phyloP scores from a whole-genome alignment of 2,888 invertebrate species.

The Diachrysia chrysitis region DNA sequence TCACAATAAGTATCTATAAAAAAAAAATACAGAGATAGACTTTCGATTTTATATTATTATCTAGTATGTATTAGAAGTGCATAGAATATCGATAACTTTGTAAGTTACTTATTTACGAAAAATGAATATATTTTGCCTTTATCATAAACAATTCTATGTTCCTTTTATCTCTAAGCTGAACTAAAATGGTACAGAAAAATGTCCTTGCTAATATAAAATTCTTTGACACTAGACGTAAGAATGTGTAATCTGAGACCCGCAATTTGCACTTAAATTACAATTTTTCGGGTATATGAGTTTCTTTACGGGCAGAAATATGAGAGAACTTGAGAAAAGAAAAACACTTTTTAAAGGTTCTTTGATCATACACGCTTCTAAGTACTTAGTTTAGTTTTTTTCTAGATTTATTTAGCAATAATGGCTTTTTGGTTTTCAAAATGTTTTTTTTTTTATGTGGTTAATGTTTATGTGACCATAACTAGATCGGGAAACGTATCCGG shows the following conservation, averaged over 20 bases:
- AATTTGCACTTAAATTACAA: conserved; percentile 59
- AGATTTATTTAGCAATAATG: conserved; percentile 27
- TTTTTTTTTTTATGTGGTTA: conserved; percentile 13
- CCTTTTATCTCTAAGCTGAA: conserved; percentile 12
- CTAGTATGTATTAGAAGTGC: too few species aligned
- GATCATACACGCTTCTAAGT: conserved; percentile 32
- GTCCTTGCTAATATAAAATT: conserved; percentile 33
- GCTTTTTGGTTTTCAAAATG: conserved; percentile 3
- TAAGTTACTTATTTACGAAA: too few species aligned
- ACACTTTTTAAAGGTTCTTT: conserved; percentile 41
- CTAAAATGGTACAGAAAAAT: conserved; percentile 35
- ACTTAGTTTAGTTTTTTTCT: too few species aligned
- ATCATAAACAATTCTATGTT: not conserved
- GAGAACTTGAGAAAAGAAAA: conserved; percentile 42
- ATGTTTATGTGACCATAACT: not conserved
- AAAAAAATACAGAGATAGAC: too few species aligned
- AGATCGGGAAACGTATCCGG: too few species aligned
- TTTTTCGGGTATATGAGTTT: conserved; percentile 50
- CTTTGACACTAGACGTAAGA: conserved; percentile 37
- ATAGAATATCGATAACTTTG: too few species aligned
- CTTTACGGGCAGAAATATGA: conserved; percentile 42
- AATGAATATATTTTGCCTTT: not conserved
- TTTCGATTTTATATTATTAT: too few species aligned
- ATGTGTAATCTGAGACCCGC: conserved; percentile 53
- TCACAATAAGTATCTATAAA: too few species aligned